Base-by-base conservation (phyloP, 2,797 vertebrate species). In the Ceyx erithaca region DNA sequence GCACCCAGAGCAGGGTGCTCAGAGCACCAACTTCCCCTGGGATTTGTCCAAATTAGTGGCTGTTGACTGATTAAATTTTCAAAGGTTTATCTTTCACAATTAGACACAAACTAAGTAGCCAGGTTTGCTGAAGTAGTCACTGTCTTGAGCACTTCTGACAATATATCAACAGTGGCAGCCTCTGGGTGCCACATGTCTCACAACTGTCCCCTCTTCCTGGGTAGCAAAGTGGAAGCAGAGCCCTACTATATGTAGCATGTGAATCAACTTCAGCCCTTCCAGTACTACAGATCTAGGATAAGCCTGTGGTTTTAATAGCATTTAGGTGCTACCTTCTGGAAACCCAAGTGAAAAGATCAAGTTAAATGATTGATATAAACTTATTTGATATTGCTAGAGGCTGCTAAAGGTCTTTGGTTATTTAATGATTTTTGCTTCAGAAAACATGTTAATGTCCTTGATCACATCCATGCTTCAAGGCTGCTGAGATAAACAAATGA, bases 391-490 rank as follows among this genome's bases (percentile, higher is more conserved):
- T 68, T 2, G 1, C 67, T 57, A 40, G 58, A 43, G 22, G 16
- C 70, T 91, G 80, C 62, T 89, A 58, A 91, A 93, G 62, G 45
- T 80, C 72, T 81, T 62, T 28, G 45, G 37, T 69, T 90, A 64
- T 80, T 83, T 84, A 43, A 57, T 49, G 58, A 58, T 80, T 84
- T 63, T 69, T 75, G 23, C 63, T 66, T 92, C 59, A 75, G 71
- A 87, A 92, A 59, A 41, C 28, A 75, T 33, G 18, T 70, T 78
- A 46, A 68, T 90, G 48, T 80, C 37, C 46, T 75, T 72, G 52
- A 71, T 86, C 48, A 41, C 28, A 57, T 77, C 80, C 7, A 14
- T 77, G 63, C 73, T 89, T 90, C 87, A 84, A 67, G 82, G 80
- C 21, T 25, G n/a, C 37, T 31, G 28, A 76, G 70, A 84, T 88